Base-by-base conservation (phyloP, 2,797 vertebrate genomes). In the Oophaga sylvatica region DNA sequence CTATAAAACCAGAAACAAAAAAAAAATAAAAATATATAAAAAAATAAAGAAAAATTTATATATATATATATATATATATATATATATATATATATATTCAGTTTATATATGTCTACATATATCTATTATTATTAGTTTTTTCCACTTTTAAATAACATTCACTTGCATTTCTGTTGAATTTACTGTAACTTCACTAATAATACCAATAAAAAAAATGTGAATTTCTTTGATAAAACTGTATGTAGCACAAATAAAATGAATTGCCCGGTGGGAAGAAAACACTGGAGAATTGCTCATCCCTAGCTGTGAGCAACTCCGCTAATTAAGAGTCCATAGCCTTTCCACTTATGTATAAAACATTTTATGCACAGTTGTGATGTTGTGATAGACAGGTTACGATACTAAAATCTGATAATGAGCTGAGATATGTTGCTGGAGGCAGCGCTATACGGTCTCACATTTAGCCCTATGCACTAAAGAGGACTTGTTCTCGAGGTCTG, bases 381-480 rank as follows among this genome's bases (percentile, higher is more conserved):
- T 65, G 59, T 80, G 79, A 80, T 63, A 65, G 79, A 80, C 79
- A 80, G 79, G 79, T 80, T 80, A 80, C 41, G 79, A 65, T 65
- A 80, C 79, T 80, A n/a, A 80, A 41, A n/a, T 80, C 60, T 63
- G 79, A 80, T 80, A 80, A 80, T 80, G 79, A 80, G 79, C 79
- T 45, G 57, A 19, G 78, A 80, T 62, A 15, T 80, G 19, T 80
- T 63, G 79, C 79, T 80, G 59, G 59, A 41, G 78, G 35, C 78
- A 41, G 10, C 35, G 31, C 17, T 80, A 41, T 22, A 31, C 5
- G 31, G 60, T 62, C 77, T 31, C 56, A 31, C 76, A 31, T 20
- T 60, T 80, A 60, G 48, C 56, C 15, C 60, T 65, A n/a, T 65
- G 59, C 79, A 10, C 31, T 80, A 57, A 63, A 16, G 45, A 63